These are phyloP conservation scores for Penaeus monodon DNA, from an alignment of 2,888 invertebrate species.

Conservation along the genomic window DNA sequence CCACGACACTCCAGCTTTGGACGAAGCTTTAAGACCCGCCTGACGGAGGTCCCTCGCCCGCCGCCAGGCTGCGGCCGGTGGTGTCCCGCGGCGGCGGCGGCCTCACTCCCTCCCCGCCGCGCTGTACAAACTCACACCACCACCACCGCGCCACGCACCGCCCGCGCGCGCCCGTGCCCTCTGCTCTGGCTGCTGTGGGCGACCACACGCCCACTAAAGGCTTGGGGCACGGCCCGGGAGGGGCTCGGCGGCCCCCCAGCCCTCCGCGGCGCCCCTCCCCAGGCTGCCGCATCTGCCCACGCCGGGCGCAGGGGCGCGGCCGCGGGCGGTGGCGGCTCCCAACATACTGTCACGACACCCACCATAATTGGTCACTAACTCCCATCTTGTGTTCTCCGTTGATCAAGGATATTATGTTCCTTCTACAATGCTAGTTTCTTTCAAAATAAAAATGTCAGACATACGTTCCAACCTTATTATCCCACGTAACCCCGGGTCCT, in stretches of 20 bases:
- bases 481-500: too few relatives aligned
- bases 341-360: too few relatives aligned
- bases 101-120: conserved; percentile 26
- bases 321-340: too few relatives aligned
- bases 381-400: conserved; percentile 25
- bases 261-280: conserved; percentile 46
- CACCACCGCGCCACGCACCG: conserved; percentile 16
- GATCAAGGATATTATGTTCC: conserved; percentile 34
- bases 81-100: conserved; percentile 9
- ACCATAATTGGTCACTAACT: conserved; percentile 30
- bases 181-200: neutral
- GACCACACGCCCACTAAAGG: neutral
- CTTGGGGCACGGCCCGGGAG: conserved; percentile 24
- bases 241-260: conserved; percentile 49
- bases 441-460: conserved; percentile 41
- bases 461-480: too few relatives aligned
- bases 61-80: conserved; percentile 9
- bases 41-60: neutral
- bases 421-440: conserved; percentile 39
- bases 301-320: conserved; percentile 6
- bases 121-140: conserved; percentile 13
- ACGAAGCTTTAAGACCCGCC: conserved; percentile 28
- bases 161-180: neutral
- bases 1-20: conserved; percentile 20
- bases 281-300: neutral